These are phyloP conservation scores for Plusia festucae DNA, from an alignment of 2,888 invertebrate species.

Conservation along the genomic window DNA sequence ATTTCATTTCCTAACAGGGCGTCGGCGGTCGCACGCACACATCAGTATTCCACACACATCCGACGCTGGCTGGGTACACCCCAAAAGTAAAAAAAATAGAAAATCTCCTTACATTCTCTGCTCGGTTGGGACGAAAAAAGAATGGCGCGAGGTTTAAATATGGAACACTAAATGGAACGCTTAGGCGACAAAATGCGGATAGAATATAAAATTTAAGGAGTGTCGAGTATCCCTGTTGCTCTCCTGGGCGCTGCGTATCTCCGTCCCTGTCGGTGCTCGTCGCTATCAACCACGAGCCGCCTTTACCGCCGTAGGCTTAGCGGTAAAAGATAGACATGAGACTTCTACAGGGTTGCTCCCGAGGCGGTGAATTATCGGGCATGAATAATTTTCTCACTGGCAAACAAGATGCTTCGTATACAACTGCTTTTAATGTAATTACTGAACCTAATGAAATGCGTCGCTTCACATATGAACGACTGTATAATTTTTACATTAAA, in stretches of 20 bases:
- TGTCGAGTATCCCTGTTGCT: conserved; percentile 74
- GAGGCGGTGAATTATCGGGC: conserved; percentile 72
- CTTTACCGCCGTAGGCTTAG: conserved; percentile 87
- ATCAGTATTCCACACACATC: conserved; percentile 87
- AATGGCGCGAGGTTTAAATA: conserved; percentile 87
- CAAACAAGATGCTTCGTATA: conserved; percentile 73
- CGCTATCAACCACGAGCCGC: conserved; percentile 83
- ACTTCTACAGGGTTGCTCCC: conserved; percentile 79
- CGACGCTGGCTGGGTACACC: conserved; percentile 74
- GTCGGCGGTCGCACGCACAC: conserved; percentile 86
- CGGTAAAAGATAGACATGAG: conserved; percentile 88
- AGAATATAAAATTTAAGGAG: conserved; percentile 89
- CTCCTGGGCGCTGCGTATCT: conserved; percentile 60
- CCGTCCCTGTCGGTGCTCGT: conserved; percentile 72
- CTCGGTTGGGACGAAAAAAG: conserved; percentile 82
- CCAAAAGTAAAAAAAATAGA: conserved; percentile 79
- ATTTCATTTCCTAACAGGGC: conserved; percentile 88
- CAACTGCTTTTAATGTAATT: conserved; percentile 76
- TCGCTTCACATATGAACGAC: conserved; percentile 47
- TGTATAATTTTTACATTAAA: conserved; percentile 51
- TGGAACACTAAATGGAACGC: conserved; percentile 90
- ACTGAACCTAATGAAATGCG: conserved; percentile 68
- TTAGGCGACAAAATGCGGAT: conserved; percentile 90
- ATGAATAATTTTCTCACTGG: conserved; percentile 76
- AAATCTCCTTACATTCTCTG: conserved; percentile 83